These are phyloP conservation scores for Onchidella celtica DNA, from an alignment of 2,888 invertebrate species.

Conservation along the genomic window DNA sequence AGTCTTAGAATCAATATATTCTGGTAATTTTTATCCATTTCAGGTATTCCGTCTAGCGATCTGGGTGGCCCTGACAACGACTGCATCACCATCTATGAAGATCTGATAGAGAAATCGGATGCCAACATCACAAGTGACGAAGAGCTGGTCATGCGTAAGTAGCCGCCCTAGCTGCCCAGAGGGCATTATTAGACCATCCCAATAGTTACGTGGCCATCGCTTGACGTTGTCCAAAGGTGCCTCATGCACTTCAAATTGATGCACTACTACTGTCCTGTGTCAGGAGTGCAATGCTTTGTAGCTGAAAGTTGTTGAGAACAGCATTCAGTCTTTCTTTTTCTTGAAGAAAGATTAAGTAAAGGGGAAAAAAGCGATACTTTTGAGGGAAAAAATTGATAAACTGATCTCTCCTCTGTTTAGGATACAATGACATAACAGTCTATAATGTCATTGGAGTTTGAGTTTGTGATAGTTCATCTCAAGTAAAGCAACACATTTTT, in stretches of 20 bases:
- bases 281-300: not conserved
- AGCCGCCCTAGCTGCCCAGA: not conserved
- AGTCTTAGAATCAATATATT: no score
- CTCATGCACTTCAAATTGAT: no score
- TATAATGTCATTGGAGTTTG: no score
- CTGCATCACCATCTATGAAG: not conserved
- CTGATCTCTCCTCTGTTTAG: no score
- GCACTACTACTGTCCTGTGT: not conserved
- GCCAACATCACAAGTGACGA: slow-evolving; percentile 3
- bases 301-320: not conserved
- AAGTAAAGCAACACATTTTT: no score
- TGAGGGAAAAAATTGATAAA: no score
- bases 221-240: no score
- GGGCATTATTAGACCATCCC: not conserved
- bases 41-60: not conserved
- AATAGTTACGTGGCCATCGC: no score
- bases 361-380: no score
- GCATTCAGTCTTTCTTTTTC: not conserved
- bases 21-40: not conserved
- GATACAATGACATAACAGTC: no score
- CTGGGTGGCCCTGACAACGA: not conserved
- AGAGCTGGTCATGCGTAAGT: slow-evolving; percentile 14
- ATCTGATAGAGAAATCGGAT: not conserved
- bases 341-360: no score
- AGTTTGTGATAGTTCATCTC: no score